Conservation (phyloP, 2,797 vertebrate species). For the Xerus rutilus region DNA sequence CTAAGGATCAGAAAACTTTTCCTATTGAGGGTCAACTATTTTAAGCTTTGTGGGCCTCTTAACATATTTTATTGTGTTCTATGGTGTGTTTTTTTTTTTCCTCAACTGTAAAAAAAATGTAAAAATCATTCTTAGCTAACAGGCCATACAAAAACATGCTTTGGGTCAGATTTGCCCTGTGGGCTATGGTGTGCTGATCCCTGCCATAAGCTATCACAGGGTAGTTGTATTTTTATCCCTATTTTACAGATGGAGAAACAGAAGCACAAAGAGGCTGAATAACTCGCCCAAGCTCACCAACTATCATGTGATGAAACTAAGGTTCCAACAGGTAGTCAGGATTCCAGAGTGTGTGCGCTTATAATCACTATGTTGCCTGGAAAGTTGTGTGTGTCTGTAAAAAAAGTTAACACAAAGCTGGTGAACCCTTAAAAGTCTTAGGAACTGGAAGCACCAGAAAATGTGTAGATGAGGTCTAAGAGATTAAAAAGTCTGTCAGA, state of each 20-base stretch:
- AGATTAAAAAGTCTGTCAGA: neutral
- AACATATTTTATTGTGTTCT: neutral
- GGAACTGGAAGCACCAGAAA: neutral
- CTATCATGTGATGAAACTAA: neutral
- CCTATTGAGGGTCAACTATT: neutral
- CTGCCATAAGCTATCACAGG: neutral
- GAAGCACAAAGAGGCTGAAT: neutral
- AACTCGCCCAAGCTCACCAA: neutral
- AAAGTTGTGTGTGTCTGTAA: neutral
- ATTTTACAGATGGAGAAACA: neutral
- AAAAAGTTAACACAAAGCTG: neutral
- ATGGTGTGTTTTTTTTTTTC: neutral
- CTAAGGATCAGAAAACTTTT: neutral
- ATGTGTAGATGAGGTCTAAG: neutral
- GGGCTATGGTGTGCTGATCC: neutral
- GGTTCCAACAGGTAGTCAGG: neutral
- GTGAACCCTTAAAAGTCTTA: neutral
- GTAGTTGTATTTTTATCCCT: neutral
- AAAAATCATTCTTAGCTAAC: neutral
- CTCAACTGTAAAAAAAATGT: neutral
- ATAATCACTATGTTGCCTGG: neutral
- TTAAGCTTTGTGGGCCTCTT: neutral
- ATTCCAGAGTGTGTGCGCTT: neutral
- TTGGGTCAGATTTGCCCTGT: neutral
- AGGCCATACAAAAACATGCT: neutral